Conservation (phyloP, 2,888 invertebrate species). For the Thelaira solivaga region DNA sequence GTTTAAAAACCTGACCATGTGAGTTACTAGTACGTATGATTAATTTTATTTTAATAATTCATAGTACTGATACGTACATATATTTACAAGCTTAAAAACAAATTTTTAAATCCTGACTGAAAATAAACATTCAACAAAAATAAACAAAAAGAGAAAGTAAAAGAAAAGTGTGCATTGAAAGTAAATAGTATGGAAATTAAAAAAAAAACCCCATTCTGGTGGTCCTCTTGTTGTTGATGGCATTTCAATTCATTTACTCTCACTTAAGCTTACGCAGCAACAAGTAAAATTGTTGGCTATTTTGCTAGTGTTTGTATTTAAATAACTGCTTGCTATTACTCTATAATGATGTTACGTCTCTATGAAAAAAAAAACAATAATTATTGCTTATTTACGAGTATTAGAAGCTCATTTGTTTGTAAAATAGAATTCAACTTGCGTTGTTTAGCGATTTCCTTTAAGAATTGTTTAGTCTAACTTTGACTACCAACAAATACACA, state of each 20-base stretch:
- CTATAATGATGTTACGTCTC: conserved; percentile 23
- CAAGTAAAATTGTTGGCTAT: not conserved
- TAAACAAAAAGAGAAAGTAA: too few relatives aligned
- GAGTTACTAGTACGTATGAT: conserved; percentile 15
- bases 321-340: not conserved
- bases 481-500: conserved; percentile 66
- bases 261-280: not conserved
- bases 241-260: conserved; percentile 32
- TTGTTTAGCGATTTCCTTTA: conserved; percentile 68
- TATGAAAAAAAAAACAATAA: conserved; percentile 10
- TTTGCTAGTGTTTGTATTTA: not conserved
- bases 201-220: not conserved
- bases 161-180: too few relatives aligned
- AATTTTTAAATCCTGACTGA: not conserved
- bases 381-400: conserved; percentile 19
- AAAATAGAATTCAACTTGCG: conserved; percentile 37
- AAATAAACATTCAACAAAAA: too few relatives aligned
- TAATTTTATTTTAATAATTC: conserved; percentile 10
- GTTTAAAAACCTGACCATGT: too few relatives aligned
- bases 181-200: too few relatives aligned
- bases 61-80: conserved; percentile 18
- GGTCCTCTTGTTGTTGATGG: not conserved
- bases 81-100: not conserved
- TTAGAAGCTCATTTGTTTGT: too few relatives aligned
- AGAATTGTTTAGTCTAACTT: conserved; percentile 69